phyloP scores from a whole-genome alignment of 1,140 invertebrate species.

The Lepidurus apus region DNA sequence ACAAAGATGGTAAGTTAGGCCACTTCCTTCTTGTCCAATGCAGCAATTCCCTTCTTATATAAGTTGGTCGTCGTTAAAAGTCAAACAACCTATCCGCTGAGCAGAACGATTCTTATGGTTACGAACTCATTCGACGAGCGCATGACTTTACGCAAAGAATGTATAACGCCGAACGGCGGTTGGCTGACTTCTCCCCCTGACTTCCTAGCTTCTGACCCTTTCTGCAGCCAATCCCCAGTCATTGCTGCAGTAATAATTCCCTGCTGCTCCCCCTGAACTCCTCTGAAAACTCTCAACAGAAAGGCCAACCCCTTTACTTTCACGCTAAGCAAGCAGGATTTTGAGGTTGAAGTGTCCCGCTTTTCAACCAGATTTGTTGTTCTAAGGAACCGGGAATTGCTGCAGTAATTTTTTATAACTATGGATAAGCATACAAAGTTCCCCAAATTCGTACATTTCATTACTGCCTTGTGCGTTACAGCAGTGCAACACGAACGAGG shows the following conservation, averaged over 20 bases:
- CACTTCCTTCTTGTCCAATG: neutral
- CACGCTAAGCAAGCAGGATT: too few relatives aligned
- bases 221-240: neutral
- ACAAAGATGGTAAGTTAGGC: constrained; percentile 88
- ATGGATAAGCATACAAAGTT: too few relatives aligned
- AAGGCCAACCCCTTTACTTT: too few relatives aligned
- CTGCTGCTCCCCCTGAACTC: neutral
- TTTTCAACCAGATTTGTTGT: too few relatives aligned
- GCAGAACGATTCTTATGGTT: too few relatives aligned
- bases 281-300: too few relatives aligned
- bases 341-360: too few relatives aligned
- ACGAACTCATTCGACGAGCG: neutral
- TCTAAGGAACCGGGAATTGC: too few relatives aligned
- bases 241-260: neutral
- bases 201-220: neutral
- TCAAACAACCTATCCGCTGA: neutral
- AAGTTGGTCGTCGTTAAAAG: neutral
- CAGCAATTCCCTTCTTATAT: neutral
- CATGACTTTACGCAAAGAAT: neutral
- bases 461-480: constrained; percentile 39
- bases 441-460: neutral
- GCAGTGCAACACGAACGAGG: constrained; percentile 58
- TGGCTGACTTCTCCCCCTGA: neutral
- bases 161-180: neutral
- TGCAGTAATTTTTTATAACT: too few relatives aligned